Percentiles rank a stretch among this genome's conserved stretches.
phyloP scores from a whole-genome alignment of 2,113 vertebrate species.

The Athene noctua region DNA sequence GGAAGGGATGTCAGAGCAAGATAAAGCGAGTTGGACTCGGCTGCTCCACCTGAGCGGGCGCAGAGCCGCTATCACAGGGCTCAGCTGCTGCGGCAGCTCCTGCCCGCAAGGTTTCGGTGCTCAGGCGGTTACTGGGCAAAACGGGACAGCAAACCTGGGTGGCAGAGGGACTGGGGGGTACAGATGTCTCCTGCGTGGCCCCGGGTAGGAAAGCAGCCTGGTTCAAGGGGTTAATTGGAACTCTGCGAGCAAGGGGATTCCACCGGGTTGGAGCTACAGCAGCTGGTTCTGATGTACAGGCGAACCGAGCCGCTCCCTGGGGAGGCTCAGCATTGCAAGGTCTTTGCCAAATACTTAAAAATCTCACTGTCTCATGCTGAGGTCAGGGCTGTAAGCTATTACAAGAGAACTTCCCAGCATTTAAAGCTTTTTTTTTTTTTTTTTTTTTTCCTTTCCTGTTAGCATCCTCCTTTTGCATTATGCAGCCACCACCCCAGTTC shows the following conservation, averaged over 20 bases:
- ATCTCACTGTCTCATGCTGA: not conserved
- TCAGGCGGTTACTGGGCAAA: rapidly evolving
- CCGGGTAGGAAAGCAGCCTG: not conserved
- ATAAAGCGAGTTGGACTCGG: not conserved
- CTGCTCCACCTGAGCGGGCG: not conserved
- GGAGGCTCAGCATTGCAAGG: rapidly evolving
- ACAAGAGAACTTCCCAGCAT: not conserved
- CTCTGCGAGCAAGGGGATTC: rapidly evolving
- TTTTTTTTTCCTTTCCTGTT: not conserved
- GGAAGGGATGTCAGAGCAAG: not conserved
- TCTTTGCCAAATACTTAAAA: not conserved
- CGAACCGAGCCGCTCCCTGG: rapidly evolving
- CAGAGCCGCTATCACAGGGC: not conserved
- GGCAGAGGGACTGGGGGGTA: not conserved
- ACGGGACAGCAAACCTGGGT: rapidly evolving
- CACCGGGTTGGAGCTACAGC: rapidly evolving
- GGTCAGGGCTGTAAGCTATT: not conserved
- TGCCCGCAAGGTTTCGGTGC: rapidly evolving
- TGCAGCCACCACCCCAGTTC: not conserved
- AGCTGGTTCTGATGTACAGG: rapidly evolving
- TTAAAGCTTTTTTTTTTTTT: not conserved
- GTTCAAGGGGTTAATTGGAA: not conserved
- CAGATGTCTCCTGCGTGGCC: not conserved
- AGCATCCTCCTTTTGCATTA: not conserved
- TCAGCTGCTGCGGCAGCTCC: not conserved